Evolutionary conservation across 2,113 vertebrate species (phyloP), one percentile per base, ranked within the genome.

Genomic region (Hylia prasina): DNA sequence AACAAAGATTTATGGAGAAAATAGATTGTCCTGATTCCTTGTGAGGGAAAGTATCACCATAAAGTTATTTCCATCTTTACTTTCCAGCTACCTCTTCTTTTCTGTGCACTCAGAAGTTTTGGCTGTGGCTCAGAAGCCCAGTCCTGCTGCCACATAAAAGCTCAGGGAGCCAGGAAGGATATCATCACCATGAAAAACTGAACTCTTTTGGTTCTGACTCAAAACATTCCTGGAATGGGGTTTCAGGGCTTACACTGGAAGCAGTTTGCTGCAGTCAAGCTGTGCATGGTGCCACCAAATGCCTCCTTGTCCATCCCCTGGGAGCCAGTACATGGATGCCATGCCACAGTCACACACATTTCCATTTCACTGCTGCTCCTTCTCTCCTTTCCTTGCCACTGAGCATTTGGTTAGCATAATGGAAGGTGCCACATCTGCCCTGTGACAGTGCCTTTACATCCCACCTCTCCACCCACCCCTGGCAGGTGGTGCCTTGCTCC

Each of bases 31-130:
- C 8, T 50, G 40, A 17, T 45, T 65, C 20, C 28, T 77, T 90
- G 24, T 60, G 53, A 68, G n/a, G 37, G 70, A 75, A 94, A 92
- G 33, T 44, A 70, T 24, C 60, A 72, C 31, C 60, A 35, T 44
- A 68, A 66, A 24, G 63, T 96, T 93, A 58, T 83, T 90, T 95
- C 48, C 48, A 75, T 57, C 35, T 88, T 90, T 90, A 53, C 60
- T 90, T 88, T 81, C 60, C 60, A 88, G 44, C 50, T 84, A 54
- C 7, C 22, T 92, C 28, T 91, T 50, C 35, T 64, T 88, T 77
- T 85, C 71, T 68, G 20, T 70, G 51, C n/a, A 10, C 47, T 81
- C 44, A 53, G 76, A 71, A 56, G 20, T 63, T 93, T 68, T 83
- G 88, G n/a, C 47, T 8, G 3, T 63, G 24, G 27, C 58, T 86